Percentiles rank a stretch among this genome's conserved stretches.
phyloP scores from a whole-genome alignment of 2,797 vertebrate genomes.

The Alectoris magna region DNA sequence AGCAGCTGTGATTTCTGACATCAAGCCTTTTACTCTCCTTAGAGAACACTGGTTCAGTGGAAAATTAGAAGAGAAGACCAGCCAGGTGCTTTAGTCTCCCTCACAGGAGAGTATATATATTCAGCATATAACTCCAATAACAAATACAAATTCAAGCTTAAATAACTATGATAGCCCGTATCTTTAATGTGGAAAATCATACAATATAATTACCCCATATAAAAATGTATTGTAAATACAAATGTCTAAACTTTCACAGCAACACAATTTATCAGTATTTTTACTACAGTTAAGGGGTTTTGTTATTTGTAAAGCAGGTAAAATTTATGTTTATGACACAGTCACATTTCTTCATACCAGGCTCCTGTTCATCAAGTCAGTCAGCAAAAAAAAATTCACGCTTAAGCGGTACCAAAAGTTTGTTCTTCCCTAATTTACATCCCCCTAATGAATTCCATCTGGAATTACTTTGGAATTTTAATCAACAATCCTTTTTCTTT shows the following conservation, averaged over 20 bases:
- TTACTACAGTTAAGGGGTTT: neutral
- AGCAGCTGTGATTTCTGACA: constrained; percentile 58
- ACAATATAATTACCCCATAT: neutral
- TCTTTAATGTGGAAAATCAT: neutral
- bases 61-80: constrained; percentile 7
- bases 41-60: neutral
- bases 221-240: neutral
- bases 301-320: neutral
- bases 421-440: neutral
- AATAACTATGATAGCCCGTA: neutral
- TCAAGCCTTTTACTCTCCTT: constrained; percentile 14
- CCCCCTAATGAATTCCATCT: neutral
- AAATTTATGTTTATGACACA: neutral
- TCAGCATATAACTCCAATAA: neutral
- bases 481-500: neutral
- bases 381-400: neutral
- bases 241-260: neutral
- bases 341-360: neutral
- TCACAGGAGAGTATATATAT: accelerated
- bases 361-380: neutral
- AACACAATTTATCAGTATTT: neutral
- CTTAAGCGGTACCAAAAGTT: neutral
- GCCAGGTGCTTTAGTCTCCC: neutral
- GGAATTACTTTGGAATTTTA: constrained; percentile 27
- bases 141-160: neutral